Evolutionary conservation across 1,140 invertebrate species (phyloP).

Genomic region (Vanessa atalanta): DNA sequence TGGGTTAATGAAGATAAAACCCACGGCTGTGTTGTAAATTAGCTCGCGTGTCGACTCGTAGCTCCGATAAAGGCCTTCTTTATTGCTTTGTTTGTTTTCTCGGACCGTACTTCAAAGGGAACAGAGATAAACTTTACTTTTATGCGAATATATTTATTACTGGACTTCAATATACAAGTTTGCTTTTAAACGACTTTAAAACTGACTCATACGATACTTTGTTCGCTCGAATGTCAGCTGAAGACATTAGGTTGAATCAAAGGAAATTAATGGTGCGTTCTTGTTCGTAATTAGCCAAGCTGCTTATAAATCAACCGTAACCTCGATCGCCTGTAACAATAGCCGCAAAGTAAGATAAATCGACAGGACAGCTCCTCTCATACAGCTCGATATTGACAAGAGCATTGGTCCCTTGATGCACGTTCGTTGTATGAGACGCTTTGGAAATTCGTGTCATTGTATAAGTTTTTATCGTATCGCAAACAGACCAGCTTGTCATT

Average conservation of each 20-base stretch:
- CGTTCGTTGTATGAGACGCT: conserved; percentile 49
- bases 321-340: conserved; percentile 65
- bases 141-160: conserved; percentile 77
- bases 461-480: conserved; percentile 14
- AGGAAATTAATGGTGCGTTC: conserved; percentile 64
- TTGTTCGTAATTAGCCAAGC: conserved; percentile 66
- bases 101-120: conserved; percentile 78
- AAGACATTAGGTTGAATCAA: conserved; percentile 32
- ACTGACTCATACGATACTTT: conserved; percentile 49
- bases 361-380: conserved; percentile 65
- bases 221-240: conserved; percentile 32
- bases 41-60: conserved; percentile 79
- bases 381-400: conserved; percentile 70
- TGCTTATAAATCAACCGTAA: conserved; percentile 73
- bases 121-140: conserved; percentile 77
- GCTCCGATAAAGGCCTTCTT: conserved; percentile 79
- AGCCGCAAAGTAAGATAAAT: conserved; percentile 77
- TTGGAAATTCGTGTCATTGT: conserved; percentile 36
- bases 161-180: conserved; percentile 60
- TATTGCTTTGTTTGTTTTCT: conserved; percentile 81
- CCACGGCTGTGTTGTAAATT: conserved; percentile 80
- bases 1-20: conserved; percentile 81
- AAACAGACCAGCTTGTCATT: conserved; percentile 16
- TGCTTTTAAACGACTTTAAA: conserved; percentile 52
- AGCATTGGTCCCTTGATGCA: conserved; percentile 53